Base-by-base conservation (phyloP, 2,797 vertebrate genomes). In the Xyrichtys novacula region DNA sequence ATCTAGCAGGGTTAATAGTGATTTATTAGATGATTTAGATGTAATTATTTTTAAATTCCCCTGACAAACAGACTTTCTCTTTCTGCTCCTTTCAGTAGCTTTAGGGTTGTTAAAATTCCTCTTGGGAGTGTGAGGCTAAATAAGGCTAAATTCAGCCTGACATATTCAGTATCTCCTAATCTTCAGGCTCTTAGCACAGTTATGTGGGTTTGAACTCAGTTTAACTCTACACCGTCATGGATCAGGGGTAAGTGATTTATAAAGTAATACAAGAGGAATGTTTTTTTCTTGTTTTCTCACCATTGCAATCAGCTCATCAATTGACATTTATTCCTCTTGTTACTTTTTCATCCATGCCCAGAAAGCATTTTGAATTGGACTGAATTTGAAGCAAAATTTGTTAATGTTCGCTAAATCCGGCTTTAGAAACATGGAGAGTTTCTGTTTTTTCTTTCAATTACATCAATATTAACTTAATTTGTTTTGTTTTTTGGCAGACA, bases 51-150 rank as follows among this genome's bases (percentile, higher is more conserved):
- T 25, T 0, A 47, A 31, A 25, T n/a, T 2, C 6, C 12, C n/a
- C 25, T 42, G 9, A 57, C 31, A 23, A 10, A 22, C 8, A 29
- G 14, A 12, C 20, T 34, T 43, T 32, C 7, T 7, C 25, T 47
- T 26, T 38, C 5, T 29, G 16, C 7, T 26, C 36, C 1, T 2
- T 43, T 15, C 46, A 48, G 42, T 31, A 38, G 3, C 3, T 36
- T 54, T 25, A 38, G 5, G 7, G 6, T 62, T 57, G 19, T 58
- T 46, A 29, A 47, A 34, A 66, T 44, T 22, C 16, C n/a, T 14
- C 28, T 42, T 47, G 44, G 42, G 42, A 43, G 42, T 22, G 42
- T 20, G 10, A 20, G 42, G 19, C 42, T 22, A 43, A 43, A 43
- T 22, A 43, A 43, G 42, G 42, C 42, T 43, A 8, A 23, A 4